These are phyloP conservation scores for Phylloscopus collybita DNA, from an alignment of 2,797 vertebrate species.

Conservation along the genomic window DNA sequence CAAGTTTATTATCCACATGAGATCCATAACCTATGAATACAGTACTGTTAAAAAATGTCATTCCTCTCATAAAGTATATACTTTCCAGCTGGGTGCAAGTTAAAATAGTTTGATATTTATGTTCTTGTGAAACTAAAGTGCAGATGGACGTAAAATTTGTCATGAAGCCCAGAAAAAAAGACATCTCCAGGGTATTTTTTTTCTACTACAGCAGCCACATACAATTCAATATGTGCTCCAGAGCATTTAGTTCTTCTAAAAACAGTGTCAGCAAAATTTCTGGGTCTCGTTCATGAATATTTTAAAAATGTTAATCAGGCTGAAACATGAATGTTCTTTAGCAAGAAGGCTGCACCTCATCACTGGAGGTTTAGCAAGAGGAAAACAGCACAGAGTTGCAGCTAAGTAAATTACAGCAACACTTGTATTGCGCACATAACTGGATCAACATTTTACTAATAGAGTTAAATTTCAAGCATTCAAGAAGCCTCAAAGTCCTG, in stretches of 20 bases:
- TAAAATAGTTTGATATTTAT: conserved; percentile 64
- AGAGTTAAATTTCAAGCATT: not conserved
- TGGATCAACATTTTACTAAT: not conserved
- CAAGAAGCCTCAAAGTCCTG: not conserved
- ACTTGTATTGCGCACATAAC: not conserved
- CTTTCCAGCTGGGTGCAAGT: conserved; percentile 54
- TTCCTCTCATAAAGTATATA: conserved; percentile 38
- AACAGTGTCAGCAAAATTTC: conserved; percentile 40
- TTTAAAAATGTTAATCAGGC: conserved; percentile 34
- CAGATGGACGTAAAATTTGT: conserved; percentile 55
- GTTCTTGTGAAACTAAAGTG: conserved; percentile 43
- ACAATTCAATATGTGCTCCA: conserved; percentile 17
- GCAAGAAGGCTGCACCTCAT: not conserved
- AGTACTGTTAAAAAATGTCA: conserved; percentile 58
- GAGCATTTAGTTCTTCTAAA: conserved; percentile 38
- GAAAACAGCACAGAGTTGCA: not conserved
- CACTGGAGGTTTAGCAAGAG: not conserved
- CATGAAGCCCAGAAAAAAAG: conserved; percentile 25
- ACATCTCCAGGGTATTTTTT: conserved; percentile 18
- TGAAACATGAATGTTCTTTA: conserved; percentile 12
- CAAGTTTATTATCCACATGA: conserved; percentile 47
- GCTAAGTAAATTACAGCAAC: not conserved
- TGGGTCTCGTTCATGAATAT: conserved; percentile 21
- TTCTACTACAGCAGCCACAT: conserved; percentile 20
- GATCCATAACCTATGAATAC: conserved; percentile 26